phyloP scores from a whole-genome alignment of 2,113 vertebrate species.

The Microcebus tavaratra region DNA sequence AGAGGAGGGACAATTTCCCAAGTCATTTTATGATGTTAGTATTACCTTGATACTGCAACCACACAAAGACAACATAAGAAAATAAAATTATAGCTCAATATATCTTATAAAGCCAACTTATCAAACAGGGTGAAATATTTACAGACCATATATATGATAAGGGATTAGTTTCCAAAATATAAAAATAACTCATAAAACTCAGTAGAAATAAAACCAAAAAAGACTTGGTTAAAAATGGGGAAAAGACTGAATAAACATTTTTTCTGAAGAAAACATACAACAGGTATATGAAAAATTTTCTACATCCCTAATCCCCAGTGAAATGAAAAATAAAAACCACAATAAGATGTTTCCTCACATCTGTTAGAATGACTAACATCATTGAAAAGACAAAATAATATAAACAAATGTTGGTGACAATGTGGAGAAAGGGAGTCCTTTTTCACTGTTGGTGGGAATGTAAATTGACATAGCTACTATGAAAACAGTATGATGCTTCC shows the following conservation, averaged over 20 bases:
- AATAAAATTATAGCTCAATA: too few relatives aligned
- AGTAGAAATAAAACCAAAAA: too few relatives aligned
- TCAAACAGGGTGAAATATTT: too few relatives aligned
- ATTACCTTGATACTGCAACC: too few relatives aligned
- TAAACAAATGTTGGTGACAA: neutral
- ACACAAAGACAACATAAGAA: too few relatives aligned
- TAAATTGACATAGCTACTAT: neutral
- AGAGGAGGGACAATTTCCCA: too few relatives aligned
- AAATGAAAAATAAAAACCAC: neutral
- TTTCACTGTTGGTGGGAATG: neutral
- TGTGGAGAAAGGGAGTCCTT: neutral
- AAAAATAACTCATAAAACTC: too few relatives aligned
- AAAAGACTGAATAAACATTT: neutral
- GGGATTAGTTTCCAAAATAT: too few relatives aligned
- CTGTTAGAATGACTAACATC: neutral
- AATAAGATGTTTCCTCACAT: neutral
- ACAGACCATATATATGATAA: too few relatives aligned
- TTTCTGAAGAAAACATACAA: neutral
- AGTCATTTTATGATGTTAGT: too few relatives aligned
- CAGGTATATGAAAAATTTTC: neutral
- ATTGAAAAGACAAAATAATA: neutral
- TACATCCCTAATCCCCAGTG: neutral
- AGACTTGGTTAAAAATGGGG: neutral
- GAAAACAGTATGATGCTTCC: neutral
- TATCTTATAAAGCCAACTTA: too few relatives aligned